A percentile compares a stretch with the other conserved stretches of the same genome.
Conservation (phyloP, 1,140 invertebrate species). For the Calephelis nemesis region DNA sequence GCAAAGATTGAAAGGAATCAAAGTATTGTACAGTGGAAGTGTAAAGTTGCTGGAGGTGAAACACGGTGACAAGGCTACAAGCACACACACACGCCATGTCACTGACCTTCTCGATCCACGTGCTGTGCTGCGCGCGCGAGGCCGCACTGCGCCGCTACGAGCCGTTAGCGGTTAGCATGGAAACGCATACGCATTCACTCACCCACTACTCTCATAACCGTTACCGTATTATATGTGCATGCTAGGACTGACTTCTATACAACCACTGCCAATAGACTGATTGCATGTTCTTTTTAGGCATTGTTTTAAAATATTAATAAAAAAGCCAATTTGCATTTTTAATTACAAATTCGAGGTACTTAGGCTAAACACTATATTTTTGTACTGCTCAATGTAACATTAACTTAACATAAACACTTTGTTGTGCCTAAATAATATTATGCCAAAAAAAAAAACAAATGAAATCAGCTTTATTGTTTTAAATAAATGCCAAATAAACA, state of each 20-base stretch:
- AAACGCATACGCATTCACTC: conserved; percentile 71
- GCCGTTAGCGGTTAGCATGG: conserved; percentile 76
- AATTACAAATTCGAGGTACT: no score
- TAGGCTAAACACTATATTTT: no score
- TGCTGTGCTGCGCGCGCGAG: conserved; percentile 73
- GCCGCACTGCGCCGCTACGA: conserved; percentile 68
- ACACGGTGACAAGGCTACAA: conserved; percentile 21
- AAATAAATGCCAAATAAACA: no score
- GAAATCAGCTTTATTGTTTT: no score
- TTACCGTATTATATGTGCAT: conserved; percentile 32
- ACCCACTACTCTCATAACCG: conserved; percentile 42
- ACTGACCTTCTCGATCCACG: conserved; percentile 89
- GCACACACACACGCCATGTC: conserved; percentile 30
- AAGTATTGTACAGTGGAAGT: conserved; percentile 12
- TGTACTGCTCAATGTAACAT: no score
- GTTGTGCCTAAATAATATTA: no score
- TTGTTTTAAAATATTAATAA: no score
- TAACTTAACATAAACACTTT: no score
- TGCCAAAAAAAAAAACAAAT: no score
- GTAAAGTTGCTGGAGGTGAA: background rate
- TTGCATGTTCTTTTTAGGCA: no score
- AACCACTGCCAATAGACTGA: background rate
- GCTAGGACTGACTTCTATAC: conserved; percentile 35
- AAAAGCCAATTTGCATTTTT: no score
- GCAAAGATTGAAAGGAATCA: conserved; percentile 5